These are phyloP conservation scores for Eupeodes latifasciatus DNA, from an alignment of 2,888 invertebrate genomes.

Conservation along the genomic window DNA sequence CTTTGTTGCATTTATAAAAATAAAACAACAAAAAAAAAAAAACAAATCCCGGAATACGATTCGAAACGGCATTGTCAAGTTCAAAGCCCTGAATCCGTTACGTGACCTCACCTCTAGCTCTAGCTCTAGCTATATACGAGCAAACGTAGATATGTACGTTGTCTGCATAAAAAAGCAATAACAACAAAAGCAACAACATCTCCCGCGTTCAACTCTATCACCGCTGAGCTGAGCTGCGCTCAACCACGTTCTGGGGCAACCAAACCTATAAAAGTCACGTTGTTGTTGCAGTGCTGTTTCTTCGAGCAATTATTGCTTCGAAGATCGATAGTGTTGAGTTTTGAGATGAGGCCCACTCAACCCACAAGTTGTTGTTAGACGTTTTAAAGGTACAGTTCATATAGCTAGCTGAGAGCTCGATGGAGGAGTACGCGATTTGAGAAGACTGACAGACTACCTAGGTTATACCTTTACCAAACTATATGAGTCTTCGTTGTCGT, in stretches of 20 bases:
- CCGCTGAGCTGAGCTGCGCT: background rate
- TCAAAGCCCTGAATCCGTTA: conserved; percentile 76
- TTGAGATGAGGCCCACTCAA: conserved; percentile 63
- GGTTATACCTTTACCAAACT: conserved; percentile 4
- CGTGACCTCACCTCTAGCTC: conserved; percentile 72
- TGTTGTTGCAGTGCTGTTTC: conserved; percentile 22
- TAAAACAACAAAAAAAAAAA: conserved; percentile 2
- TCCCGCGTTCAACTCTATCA: conserved; percentile 58
- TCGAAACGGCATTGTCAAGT: conserved; percentile 74
- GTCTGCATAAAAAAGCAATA: conserved; percentile 61
- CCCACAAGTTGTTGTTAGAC: conserved; percentile 54
- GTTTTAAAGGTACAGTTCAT: conserved; percentile 32
- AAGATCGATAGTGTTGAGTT: conserved; percentile 69
- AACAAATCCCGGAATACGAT: conserved; percentile 61
- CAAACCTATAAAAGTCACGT: conserved; percentile 43
- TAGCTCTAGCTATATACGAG: no score
- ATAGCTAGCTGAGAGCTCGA: background rate
- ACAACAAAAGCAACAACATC: conserved; percentile 62
- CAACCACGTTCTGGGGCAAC: background rate
- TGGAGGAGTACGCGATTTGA: conserved; percentile 2
- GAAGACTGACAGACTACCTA: conserved; percentile 36
- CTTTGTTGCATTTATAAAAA: conserved; percentile 56
- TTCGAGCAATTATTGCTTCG: conserved; percentile 67
- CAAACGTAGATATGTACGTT: background rate
- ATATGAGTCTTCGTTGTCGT: conserved; percentile 3